Evolutionary conservation across 2,888 invertebrate species (phyloP), one percentile per base, ranked within the genome.

Genomic region (Rambutsinella grinnellia): DNA sequence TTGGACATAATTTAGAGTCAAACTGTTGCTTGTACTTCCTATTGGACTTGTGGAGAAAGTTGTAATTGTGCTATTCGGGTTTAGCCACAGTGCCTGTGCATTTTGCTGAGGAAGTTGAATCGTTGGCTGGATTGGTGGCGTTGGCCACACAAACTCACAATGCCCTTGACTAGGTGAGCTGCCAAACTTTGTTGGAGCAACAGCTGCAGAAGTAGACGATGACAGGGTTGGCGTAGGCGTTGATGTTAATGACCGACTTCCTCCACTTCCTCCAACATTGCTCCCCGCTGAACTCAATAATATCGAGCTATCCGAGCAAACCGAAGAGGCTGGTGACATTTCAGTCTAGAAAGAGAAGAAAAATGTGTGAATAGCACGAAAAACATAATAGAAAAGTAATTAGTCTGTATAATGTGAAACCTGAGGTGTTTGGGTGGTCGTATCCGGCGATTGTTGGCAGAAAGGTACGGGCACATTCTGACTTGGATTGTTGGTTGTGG

Each of bases 371-470:
- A 36, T 36, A 36, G 36, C 13, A 8, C 36, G 44, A 36, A 17
- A 53, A 15, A 5, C 27, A 74, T 21, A 58, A 47, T n/a, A 26
- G 10, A 23, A 13, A 49, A 3, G n/a, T 51, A 51, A 51, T 51
- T 51, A 36, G 36, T 6, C n/a, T 51, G 17, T 15, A 19, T 51
- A 44, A 66, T 49, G 44, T 65, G 66, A 67, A 72, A 84, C 83
- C 82, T 82, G 82, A 49, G 83, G 82, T 44, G 82, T 83, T 72
- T 81, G 81, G 57, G 83, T 84, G 46, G 83, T 84, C 28, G 83
- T 84, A 70, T 84, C 83, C 28, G 83, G 83, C 26, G 80, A 80
- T 63, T 84, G 83, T 69, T 84, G 83, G 51, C 82, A 81, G 69
- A 82, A 82, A 27, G 83, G 83, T 47, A 84, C 81, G 17, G 82